Conservation (phyloP, 2,797 vertebrate genomes). For the Melanotaenia boesemani region DNA sequence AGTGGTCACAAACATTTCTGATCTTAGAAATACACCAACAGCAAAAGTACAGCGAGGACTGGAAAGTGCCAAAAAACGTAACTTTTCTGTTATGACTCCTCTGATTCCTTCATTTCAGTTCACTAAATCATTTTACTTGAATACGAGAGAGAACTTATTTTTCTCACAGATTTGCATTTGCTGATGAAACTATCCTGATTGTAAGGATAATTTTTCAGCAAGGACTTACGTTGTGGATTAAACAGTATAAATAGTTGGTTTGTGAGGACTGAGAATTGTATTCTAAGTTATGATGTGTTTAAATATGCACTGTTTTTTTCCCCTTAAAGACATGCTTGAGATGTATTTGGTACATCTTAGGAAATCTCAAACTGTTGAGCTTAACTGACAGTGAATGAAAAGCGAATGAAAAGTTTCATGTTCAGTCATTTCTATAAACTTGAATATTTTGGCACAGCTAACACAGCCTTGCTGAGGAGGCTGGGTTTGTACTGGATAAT, state of each 20-base stretch:
- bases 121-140: constrained; percentile 13
- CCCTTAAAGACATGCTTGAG: constrained; percentile 19
- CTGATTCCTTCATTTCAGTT: constrained; percentile 14
- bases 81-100: constrained; percentile 20
- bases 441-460: constrained; percentile 17
- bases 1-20: constrained; percentile 11
- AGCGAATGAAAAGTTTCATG: constrained; percentile 19
- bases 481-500: constrained; percentile 39
- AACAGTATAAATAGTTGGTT: not conserved
- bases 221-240: constrained; percentile 18
- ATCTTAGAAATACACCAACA: constrained; percentile 4
- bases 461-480: not conserved
- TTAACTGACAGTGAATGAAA: constrained; percentile 19
- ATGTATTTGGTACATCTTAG: constrained; percentile 44
- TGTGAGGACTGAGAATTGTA: not conserved
- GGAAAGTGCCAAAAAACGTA: constrained; percentile 24
- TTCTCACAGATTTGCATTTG: constrained; percentile 8
- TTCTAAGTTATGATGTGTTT: constrained; percentile 15
- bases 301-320: constrained; percentile 17
- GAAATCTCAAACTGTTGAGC: constrained; percentile 41
- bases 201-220: constrained; percentile 32
- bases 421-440: constrained; percentile 40
- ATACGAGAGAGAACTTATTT: not conserved
- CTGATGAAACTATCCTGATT: constrained; percentile 13
- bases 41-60: constrained; percentile 25